Evolutionary conservation across 2,888 invertebrate genomes (phyloP).

Genomic region (Fragum whitleyi): DNA sequence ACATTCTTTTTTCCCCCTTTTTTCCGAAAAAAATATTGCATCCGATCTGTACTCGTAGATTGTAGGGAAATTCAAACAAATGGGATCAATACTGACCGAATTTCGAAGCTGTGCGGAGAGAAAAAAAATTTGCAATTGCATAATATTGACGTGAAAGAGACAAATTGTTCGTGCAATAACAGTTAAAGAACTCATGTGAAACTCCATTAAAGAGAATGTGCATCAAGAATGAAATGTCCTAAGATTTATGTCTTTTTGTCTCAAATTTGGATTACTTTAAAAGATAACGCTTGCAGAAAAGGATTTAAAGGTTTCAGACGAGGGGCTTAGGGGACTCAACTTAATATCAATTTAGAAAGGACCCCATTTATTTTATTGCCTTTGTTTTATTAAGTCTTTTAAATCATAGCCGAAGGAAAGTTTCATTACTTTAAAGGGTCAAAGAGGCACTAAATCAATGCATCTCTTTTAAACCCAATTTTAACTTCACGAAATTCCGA

Average conservation of each 20-base stretch:
- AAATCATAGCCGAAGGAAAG: background rate
- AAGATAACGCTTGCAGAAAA: conserved; percentile 1
- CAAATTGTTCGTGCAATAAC: conserved; percentile 1
- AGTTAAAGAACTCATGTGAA: background rate
- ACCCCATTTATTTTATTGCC: conserved; percentile 23
- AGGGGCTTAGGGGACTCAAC: background rate
- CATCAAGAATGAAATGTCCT: conserved; percentile 1
- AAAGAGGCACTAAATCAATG: background rate
- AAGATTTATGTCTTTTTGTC: conserved; percentile 4
- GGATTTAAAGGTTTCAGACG: conserved; percentile 4
- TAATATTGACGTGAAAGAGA: background rate
- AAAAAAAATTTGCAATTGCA: no score
- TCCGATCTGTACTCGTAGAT: no score
- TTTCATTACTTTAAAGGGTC: background rate
- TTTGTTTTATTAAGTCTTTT: conserved; percentile 9
- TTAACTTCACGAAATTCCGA: background rate
- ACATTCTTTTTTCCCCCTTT: no score
- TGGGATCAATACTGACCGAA: no score
- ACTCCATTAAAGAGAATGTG: conserved; percentile 1
- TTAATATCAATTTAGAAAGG: conserved; percentile 15
- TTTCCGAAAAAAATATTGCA: no score
- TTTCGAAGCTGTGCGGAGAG: no score
- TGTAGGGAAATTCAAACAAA: no score
- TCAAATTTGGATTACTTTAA: conserved; percentile 1
- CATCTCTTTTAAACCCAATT: background rate